Conservation (phyloP, 1,140 invertebrate genomes). For the Drosophila kikkawai region DNA sequence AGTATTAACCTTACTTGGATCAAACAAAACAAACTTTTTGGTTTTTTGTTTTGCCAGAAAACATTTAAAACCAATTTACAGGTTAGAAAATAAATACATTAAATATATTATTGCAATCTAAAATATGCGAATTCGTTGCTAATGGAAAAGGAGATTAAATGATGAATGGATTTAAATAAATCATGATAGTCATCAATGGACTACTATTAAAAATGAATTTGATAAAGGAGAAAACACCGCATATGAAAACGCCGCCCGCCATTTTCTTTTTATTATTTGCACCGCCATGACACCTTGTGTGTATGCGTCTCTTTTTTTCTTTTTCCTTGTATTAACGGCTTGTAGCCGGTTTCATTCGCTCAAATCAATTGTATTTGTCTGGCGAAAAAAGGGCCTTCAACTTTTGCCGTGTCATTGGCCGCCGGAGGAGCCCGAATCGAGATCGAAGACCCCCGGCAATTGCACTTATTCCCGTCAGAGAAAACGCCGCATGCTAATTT, state of each 20-base stretch:
- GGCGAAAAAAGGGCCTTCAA: constrained; percentile 6
- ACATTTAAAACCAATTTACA: neutral
- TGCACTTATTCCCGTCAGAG: neutral
- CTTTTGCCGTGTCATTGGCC: constrained; percentile 31
- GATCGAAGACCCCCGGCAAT: constrained; percentile 12
- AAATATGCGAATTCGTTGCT: neutral
- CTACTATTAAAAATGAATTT: constrained; percentile 7
- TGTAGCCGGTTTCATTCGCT: constrained; percentile 22
- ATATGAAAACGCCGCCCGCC: constrained; percentile 61
- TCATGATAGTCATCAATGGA: constrained; percentile 2
- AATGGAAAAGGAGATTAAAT: neutral
- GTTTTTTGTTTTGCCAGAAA: neutral
- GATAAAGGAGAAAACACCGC: constrained; percentile 42
- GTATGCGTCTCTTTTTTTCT: constrained; percentile 5
- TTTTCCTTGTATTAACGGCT: neutral
- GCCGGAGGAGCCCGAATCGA: neutral
- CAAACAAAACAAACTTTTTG: neutral
- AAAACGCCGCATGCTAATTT: constrained; percentile 9
- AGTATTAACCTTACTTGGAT: too few species aligned
- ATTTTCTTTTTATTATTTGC: constrained; percentile 71
- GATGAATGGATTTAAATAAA: neutral
- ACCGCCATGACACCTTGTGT: constrained; percentile 30
- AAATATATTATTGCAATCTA: neutral
- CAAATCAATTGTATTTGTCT: neutral
- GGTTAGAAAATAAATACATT: neutral